phyloP scores from a whole-genome alignment of 1,140 invertebrate species.

The Drosophila yakuba region DNA sequence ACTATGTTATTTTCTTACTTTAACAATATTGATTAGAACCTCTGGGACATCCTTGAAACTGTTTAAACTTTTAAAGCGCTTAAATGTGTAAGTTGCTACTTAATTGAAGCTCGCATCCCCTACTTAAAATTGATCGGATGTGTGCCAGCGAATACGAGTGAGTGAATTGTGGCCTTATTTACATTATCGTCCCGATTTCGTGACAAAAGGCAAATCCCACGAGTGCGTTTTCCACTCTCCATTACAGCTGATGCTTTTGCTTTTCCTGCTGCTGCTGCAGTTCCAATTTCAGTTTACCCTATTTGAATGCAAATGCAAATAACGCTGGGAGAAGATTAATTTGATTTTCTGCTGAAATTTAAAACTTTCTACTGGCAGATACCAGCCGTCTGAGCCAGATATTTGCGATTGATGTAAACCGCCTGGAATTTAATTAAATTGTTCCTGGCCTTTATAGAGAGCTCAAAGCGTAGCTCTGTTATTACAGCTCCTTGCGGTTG shows the following conservation, averaged over 20 bases:
- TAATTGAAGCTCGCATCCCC: background rate
- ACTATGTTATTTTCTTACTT: too few species aligned
- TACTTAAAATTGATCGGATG: conserved; percentile 8
- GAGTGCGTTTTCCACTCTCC: background rate
- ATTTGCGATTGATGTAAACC: conserved; percentile 17
- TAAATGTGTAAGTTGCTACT: conserved; percentile 11
- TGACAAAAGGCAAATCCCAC: conserved; percentile 37
- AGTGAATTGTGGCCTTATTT: conserved; percentile 44
- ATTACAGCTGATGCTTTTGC: conserved; percentile 1
- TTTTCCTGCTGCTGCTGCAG: background rate
- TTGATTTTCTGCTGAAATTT: conserved; percentile 56
- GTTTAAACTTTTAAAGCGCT: background rate
- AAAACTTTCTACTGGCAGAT: conserved; percentile 23
- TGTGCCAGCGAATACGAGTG: conserved; percentile 1
- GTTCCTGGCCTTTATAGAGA: background rate
- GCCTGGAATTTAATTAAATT: conserved; percentile 43
- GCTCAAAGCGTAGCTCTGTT: conserved; percentile 8
- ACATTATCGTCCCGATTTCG: conserved; percentile 34
- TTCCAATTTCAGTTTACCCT: conserved; percentile 5
- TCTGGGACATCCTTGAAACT: too few species aligned
- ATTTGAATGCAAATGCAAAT: conserved; percentile 47
- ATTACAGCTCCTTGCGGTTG: conserved; percentile 14
- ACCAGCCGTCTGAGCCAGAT: conserved; percentile 2
- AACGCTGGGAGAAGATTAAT: conserved; percentile 55
- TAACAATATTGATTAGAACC: too few species aligned